phyloP scores from a whole-genome alignment of 2,888 invertebrate genomes.

The Chymomyza caudatula region DNA sequence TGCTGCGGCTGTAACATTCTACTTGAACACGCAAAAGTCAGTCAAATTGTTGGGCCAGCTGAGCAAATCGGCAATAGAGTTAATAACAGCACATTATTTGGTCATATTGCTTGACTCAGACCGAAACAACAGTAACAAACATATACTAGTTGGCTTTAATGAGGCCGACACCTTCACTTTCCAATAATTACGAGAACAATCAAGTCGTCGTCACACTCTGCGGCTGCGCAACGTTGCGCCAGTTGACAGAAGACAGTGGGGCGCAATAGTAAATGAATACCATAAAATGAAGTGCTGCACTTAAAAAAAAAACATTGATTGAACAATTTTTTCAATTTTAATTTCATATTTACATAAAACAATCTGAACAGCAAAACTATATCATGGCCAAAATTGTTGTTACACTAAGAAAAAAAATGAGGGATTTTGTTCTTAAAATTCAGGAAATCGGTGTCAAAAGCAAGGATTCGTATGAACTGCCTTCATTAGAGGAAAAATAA shows the following conservation, averaged over 20 bases:
- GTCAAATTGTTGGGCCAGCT: constrained; percentile 17
- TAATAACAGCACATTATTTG: constrained; percentile 5
- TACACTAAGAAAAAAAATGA: too few relatives aligned
- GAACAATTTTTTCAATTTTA: too few relatives aligned
- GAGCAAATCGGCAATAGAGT: background rate
- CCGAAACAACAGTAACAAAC: background rate
- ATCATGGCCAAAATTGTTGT: too few relatives aligned
- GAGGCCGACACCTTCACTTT: constrained; percentile 50
- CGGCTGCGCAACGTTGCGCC: constrained; percentile 27
- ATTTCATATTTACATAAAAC: too few relatives aligned
- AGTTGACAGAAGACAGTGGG: constrained; percentile 26
- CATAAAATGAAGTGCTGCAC: background rate
- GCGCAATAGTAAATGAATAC: background rate
- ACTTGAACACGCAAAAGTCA: background rate
- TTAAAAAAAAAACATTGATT: too few relatives aligned
- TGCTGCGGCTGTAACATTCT: background rate
- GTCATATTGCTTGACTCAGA: constrained; percentile 13
- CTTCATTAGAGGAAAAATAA: too few relatives aligned
- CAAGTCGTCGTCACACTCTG: constrained; percentile 15
- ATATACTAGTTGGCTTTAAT: background rate
- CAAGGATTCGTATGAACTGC: too few relatives aligned
- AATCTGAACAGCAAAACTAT: too few relatives aligned
- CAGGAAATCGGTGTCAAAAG: too few relatives aligned
- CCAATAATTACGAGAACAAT: constrained; percentile 52
- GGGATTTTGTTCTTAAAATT: too few relatives aligned